A percentile compares a stretch with the other conserved stretches of the same genome.
phyloP scores from a whole-genome alignment of 2,797 vertebrate genomes.

The Martes flavigula region DNA sequence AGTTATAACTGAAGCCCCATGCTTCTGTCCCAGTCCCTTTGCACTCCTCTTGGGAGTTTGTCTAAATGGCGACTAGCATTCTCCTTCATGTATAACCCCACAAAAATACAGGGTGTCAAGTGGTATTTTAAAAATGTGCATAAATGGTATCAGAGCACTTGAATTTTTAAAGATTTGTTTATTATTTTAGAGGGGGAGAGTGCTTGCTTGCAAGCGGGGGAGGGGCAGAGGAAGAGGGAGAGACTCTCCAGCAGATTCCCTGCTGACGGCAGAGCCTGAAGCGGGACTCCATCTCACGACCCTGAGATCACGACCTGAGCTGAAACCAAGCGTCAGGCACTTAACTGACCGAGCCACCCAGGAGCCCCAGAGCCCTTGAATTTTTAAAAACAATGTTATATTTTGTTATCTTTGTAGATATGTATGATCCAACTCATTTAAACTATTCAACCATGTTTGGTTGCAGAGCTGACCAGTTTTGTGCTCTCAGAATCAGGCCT shows the following conservation, averaged over 20 bases:
- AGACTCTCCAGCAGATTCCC: not conserved
- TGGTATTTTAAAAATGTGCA: not conserved
- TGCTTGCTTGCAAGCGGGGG: rapidly evolving
- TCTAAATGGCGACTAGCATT: not conserved
- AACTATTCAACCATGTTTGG: rapidly evolving
- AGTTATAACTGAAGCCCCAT: not conserved
- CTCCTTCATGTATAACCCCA: not conserved
- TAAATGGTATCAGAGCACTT: not conserved
- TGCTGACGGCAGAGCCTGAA: not conserved
- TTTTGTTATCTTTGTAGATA: not conserved
- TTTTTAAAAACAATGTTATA: not conserved
- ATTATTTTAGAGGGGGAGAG: not conserved
- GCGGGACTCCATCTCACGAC: not conserved
- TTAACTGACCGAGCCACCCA: not conserved
- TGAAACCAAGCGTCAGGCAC: not conserved
- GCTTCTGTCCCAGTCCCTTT: too few species aligned
- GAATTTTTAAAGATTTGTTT: not conserved
- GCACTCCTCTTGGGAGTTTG: not conserved
- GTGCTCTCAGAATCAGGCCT: not conserved
- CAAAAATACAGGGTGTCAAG: not conserved
- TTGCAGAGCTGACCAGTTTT: not conserved
- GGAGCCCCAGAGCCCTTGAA: not conserved
- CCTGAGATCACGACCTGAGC: not conserved
- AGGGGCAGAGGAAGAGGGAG: not conserved
- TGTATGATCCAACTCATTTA: rapidly evolving